Base-by-base conservation (phyloP, 2,888 invertebrate genomes). In the Synanthedon formicaeformis region DNA sequence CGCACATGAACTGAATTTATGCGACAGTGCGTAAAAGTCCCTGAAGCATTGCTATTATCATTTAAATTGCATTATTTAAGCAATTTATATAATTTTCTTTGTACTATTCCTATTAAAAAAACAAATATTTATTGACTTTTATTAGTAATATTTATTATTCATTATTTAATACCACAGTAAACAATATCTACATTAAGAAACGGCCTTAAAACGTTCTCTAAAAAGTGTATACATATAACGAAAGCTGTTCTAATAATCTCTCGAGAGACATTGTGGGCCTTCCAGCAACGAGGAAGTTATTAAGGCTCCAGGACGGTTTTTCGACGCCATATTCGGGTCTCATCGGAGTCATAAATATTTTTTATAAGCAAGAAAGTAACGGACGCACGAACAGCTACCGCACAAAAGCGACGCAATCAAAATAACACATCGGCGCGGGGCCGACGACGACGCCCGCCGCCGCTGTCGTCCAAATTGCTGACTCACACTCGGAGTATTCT, bases 391-490 rank as follows among this genome's bases (percentile, higher is more conserved):
- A 77, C 74, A 75, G 70, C 57, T 67, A 68, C 65, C 71, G 71
- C 74, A 78, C 77, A 81, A 80, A 80, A 76, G 77, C 77, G 74
- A 66, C 74, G 77, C 81, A 81, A 81, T 84, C 81, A 82, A 81
- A 84, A 83, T 80, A 83, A 83, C 78, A 82, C 79, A 81, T 82
- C 71, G 79, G 70, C 69, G 70, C 71, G 71, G 65, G 60, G 13
- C 41, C 13, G 34, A 34, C 41, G 34, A 34, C 41, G 52, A 4
- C 66, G 73, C 75, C 78, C 75, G 79, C 84, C 84, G 34, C 83
- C 81, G 82, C 82, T 81, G 77, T 80, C 34, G 83, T 83, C 84
- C 34, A 84, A 78, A 81, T 79, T 81, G 78, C 79, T 34, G 34
- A 34, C 34, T 34, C 34, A 34, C 34, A 34, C 34, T 10, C 34